phyloP scores from a whole-genome alignment of 2,797 vertebrate genomes.

The Onychomys torridus region DNA sequence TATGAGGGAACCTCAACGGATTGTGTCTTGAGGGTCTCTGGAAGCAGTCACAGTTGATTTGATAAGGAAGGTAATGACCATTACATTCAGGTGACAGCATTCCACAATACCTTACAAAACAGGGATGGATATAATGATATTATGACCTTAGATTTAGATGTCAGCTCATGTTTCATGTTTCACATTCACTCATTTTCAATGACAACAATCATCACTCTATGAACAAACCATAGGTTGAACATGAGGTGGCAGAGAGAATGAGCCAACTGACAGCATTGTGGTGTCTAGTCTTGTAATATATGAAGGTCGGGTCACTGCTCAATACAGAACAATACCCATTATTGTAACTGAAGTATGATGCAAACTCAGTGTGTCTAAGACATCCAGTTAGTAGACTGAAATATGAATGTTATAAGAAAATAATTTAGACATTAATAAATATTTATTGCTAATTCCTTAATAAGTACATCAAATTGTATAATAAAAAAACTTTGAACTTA shows the following conservation, averaged over 20 bases:
- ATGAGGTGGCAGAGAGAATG: background rate
- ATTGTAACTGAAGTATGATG: background rate
- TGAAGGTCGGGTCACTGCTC: background rate
- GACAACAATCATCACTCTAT: background rate
- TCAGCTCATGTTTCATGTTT: background rate
- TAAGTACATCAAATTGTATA: background rate
- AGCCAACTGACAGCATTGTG: background rate
- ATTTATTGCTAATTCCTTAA: slow-evolving; percentile 10
- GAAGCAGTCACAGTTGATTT: background rate
- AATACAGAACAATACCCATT: background rate
- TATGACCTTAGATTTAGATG: background rate
- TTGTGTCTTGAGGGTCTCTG: background rate
- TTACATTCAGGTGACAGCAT: background rate
- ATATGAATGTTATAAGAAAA: background rate
- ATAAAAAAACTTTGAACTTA: background rate
- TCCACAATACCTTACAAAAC: background rate
- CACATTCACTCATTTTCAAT: background rate
- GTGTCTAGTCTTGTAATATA: background rate
- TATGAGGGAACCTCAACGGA: background rate
- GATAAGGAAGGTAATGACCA: background rate
- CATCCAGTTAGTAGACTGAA: background rate
- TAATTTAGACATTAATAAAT: background rate
- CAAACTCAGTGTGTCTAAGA: background rate
- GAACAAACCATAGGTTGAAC: background rate
- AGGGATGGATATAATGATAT: background rate